These are phyloP conservation scores for Ctenopoma multispine DNA, from an alignment of 2,797 vertebrate genomes.

Conservation along the genomic window DNA sequence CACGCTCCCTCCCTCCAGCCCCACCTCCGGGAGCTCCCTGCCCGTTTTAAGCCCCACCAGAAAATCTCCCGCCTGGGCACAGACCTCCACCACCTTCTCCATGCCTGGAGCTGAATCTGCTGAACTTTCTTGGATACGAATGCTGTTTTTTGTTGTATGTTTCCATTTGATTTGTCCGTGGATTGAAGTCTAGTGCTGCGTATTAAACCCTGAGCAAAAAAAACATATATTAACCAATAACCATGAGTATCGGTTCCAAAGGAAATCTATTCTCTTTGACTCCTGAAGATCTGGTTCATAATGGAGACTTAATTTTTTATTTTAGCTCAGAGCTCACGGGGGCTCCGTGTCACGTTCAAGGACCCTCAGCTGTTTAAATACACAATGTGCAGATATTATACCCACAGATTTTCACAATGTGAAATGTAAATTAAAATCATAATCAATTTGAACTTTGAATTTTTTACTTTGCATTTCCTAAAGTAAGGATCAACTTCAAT, in stretches of 20 bases:
- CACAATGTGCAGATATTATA: not conserved
- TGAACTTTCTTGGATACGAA: slow-evolving; percentile 24
- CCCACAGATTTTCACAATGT: not conserved
- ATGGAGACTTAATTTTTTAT: not conserved
- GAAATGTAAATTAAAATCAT: too few species aligned
- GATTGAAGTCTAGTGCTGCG: slow-evolving; percentile 21
- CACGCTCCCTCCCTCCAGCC: slow-evolving; percentile 15
- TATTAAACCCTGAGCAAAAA: slow-evolving; percentile 1
- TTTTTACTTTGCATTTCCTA: too few species aligned
- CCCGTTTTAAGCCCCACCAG: slow-evolving; percentile 28
- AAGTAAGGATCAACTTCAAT: too few species aligned
- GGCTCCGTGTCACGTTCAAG: slow-evolving; percentile 3
- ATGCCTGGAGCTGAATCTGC: slow-evolving; percentile 28
- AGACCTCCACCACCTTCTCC: slow-evolving; percentile 16
- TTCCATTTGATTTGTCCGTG: not conserved
- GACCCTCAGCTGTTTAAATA: slow-evolving; percentile 11
- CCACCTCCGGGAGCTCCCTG: slow-evolving; percentile 30
- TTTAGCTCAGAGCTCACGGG: slow-evolving; percentile 23
- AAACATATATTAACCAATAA: slow-evolving; percentile 14
- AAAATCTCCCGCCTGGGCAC: slow-evolving; percentile 27
- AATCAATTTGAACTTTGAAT: too few species aligned
- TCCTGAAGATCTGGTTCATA: slow-evolving; percentile 22
- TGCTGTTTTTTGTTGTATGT: not conserved
- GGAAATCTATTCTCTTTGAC: slow-evolving; percentile 23
- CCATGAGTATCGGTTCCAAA: slow-evolving; percentile 16